These are phyloP conservation scores for Drosophila kurseongensis DNA, from an alignment of 1,140 invertebrate species.

Conservation along the genomic window DNA sequence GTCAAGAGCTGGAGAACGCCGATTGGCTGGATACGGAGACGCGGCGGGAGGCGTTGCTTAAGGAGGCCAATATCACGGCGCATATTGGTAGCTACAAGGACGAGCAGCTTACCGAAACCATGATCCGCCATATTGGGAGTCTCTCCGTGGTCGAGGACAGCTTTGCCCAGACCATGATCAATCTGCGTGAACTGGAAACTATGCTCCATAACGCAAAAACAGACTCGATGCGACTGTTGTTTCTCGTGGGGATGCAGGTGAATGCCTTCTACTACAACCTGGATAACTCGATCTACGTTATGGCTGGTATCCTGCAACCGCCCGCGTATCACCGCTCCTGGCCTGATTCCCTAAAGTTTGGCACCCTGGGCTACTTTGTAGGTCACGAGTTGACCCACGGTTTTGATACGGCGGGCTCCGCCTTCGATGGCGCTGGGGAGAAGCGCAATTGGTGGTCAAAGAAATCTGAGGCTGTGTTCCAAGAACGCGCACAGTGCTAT, in stretches of 20 bases:
- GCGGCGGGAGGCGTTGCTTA: conserved; percentile 86
- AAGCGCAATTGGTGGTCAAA: conserved; percentile 76
- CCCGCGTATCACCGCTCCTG: conserved; percentile 93
- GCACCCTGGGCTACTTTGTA: conserved; percentile 70
- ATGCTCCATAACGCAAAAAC: too few species aligned
- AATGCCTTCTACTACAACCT: conserved; percentile 78
- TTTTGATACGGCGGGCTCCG: conserved; percentile 63
- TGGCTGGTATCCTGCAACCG: conserved; percentile 95
- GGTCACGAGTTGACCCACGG: conserved; percentile 81
- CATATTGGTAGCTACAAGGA: conserved; percentile 88
- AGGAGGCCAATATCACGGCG: conserved; percentile 86
- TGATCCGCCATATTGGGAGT: conserved; percentile 54
- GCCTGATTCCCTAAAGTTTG: conserved; percentile 74
- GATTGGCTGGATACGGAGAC: conserved; percentile 91
- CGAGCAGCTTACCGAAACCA: conserved; percentile 18
- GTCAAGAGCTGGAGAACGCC: conserved; percentile 86
- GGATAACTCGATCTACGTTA: conserved; percentile 76
- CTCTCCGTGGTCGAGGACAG: conserved; percentile 28
- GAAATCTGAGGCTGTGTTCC: conserved; percentile 59
- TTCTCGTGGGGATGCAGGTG: conserved; percentile 69
- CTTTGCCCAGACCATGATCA: conserved; percentile 55
- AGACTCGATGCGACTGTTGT: conserved; percentile 65
- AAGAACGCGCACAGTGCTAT: conserved; percentile 88
- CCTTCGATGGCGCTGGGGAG: conserved; percentile 48
- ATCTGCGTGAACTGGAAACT: conserved; percentile 42